Conservation (phyloP, 2,888 invertebrate genomes). For the Hydrotaea diabolus region DNA sequence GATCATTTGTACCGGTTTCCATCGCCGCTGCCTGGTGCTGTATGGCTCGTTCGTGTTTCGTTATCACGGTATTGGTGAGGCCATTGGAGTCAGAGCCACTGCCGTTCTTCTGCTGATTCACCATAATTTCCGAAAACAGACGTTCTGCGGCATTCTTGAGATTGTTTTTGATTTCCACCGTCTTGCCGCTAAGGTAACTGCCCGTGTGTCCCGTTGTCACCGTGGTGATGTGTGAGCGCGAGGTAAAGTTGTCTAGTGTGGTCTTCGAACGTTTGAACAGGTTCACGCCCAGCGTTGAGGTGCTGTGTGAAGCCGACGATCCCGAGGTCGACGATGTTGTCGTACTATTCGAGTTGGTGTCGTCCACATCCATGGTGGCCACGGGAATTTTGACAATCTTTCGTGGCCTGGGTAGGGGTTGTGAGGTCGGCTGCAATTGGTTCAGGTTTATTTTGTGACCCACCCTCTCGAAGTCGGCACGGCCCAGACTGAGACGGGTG, state of each 20-base stretch:
- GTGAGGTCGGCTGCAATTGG: slow-evolving; percentile 72
- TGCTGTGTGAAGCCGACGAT: slow-evolving; percentile 13
- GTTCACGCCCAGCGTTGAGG: slow-evolving; percentile 55
- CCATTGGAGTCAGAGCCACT: slow-evolving; percentile 53
- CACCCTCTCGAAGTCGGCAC: slow-evolving; percentile 75
- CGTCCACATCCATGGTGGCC: slow-evolving; percentile 76
- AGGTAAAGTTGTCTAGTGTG: slow-evolving; percentile 75
- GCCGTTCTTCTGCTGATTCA: slow-evolving; percentile 77
- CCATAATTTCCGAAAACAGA: slow-evolving; percentile 79
- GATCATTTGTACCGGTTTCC: slow-evolving; percentile 45
- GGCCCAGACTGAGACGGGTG: slow-evolving; percentile 76
- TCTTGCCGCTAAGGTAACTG: slow-evolving; percentile 74
- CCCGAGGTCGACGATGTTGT: background rate
- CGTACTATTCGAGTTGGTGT: slow-evolving; percentile 62
- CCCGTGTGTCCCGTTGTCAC: slow-evolving; percentile 61
- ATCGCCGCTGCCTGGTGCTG: slow-evolving; percentile 73
- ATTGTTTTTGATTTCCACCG: slow-evolving; percentile 79
- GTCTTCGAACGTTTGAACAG: slow-evolving; percentile 78
- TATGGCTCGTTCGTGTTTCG: slow-evolving; percentile 76
- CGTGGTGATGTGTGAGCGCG: slow-evolving; percentile 68
- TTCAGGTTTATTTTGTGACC: slow-evolving; percentile 68
- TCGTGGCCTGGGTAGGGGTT: slow-evolving; percentile 76
- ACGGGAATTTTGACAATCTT: slow-evolving; percentile 77
- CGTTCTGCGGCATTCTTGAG: slow-evolving; percentile 80
- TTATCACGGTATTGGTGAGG: slow-evolving; percentile 73